Base-by-base conservation (phyloP, 1,140 invertebrate genomes). In the Drosophila gunungcola region DNA sequence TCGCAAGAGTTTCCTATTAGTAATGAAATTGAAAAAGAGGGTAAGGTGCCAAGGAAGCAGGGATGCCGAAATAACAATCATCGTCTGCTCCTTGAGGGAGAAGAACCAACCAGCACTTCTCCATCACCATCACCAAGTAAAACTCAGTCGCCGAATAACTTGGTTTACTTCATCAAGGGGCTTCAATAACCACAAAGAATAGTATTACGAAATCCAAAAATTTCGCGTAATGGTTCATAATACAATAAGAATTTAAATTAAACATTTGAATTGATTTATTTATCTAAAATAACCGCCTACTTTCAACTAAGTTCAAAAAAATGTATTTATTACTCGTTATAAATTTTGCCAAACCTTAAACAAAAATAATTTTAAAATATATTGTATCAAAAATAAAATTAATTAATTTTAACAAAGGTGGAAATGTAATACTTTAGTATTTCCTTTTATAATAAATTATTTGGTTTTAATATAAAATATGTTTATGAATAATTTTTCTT, bases 101-200 rank as follows among this genome's bases (percentile, higher is more conserved):
- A 70, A 3, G n/a, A 63, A 9, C 11, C 9, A 27, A 52, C 12
- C 43, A 62, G 38, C 38, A 42, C 32, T 9, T 27, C 49, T 27
- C 42, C 54, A 9, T 11, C 13, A 0, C 9, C 11, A 4, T 34
- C 29, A 16, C 42, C 68, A 21, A 65, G 34, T 41, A 48, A 41
- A 6, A 41, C 3, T 2, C 43, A 70, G 2, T 43, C 58, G n/a
- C 45, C 57, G 0, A 56, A 76, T 4, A 73, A 73, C 10, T 76
- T 79, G 64, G 79, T 86, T 1, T 86, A 88, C 27, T 86, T 89
- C 29, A 72, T 86, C 9, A 88, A 88, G 45, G 75, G 70, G 5
- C 61, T 76, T 3, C 73, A 88, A 42, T 88, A 2, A 46, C 16
- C 39, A 10, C 12, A 39, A 7, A 11, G 3, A 11, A 41, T n/a